Evolutionary conservation across 2,888 invertebrate species (phyloP), one percentile per base, ranked within the genome.

Genomic region (Melanargia galathea): DNA sequence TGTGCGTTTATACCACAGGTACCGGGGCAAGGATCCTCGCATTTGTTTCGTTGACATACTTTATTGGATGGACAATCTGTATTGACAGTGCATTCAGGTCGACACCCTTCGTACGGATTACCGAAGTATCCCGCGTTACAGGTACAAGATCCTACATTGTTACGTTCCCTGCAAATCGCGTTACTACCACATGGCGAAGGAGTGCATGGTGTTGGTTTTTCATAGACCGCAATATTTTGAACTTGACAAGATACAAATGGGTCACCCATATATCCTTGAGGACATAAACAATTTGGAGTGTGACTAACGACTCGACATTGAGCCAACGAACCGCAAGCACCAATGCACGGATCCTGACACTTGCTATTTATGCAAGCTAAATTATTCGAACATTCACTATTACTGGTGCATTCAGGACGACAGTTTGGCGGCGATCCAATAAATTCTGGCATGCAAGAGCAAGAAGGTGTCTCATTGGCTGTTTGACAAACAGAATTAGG

Each of bases 181-280:
- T 95, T 95, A 35, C 94, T 90, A 40, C 96, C 96, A 75, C 96
- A 96, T 1, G 95, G 95, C 22, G 94, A 94, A 26, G 95, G 95
- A 49, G 91, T 86, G 72, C 95, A 95, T 52, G 94, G 95, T 71
- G 92, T 92, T 60, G 87, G 82, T 33, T 73, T 73, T 72, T 92
- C 89, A 71, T 90, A 87, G 1, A 82, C 78, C 63, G 77, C 69
- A 24, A 78, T 75, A 71, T 82, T 81, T 72, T 89, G 82, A 35
- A 92, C 79, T 54, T 80, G 84, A 75, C 96, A 96, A 65, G 91
- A 90, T 6, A 92, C 86, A 78, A 95, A 95, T 35, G 96, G 95
- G 89, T 96, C 95, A 35, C 96, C 96, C n/a, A 90, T 92, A 71
- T 93, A 94, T 62, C 95, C 95, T 52, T 87, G 80, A 2, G 90